A percentile compares a stretch with the other conserved stretches of the same genome.
Evolutionary conservation across 2,888 invertebrate genomes (phyloP).

Genomic region (Palloptera scutellata): DNA sequence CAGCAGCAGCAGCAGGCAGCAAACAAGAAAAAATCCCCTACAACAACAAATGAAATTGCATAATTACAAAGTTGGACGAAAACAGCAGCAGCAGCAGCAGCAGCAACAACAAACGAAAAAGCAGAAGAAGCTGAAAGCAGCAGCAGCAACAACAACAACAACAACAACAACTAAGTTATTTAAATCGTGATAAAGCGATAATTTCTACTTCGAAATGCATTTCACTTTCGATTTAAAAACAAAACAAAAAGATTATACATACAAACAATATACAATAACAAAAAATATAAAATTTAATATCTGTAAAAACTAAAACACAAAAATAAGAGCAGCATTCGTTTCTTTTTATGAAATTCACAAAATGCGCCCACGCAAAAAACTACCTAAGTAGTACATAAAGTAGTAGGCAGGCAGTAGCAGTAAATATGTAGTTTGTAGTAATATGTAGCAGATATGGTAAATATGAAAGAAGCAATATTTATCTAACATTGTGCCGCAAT

Average conservation of each 20-base stretch:
- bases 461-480: too few species aligned
- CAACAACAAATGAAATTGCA: conserved; percentile 23
- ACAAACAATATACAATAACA: neutral
- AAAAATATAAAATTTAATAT: neutral
- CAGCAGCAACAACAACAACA: neutral
- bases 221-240: conserved; percentile 38
- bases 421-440: too few species aligned
- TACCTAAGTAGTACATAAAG: neutral
- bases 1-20: too few species aligned
- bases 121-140: neutral
- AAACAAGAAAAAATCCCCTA: neutral
- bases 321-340: neutral
- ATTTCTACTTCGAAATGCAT: conserved; percentile 39
- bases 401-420: too few species aligned
- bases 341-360: neutral
- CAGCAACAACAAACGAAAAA: neutral
- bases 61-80: conserved; percentile 23
- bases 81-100: conserved; percentile 10
- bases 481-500: neutral
- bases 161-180: conserved; percentile 1
- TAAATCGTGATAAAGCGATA: conserved; percentile 44
- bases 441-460: too few species aligned
- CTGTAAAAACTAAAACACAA: neutral
- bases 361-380: neutral
- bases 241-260: conserved; percentile 11